Evolutionary conservation across 64 coral and sea anemone species (phyloP), one percentile per base, ranked within the genome.

Genomic region (Porites australiensis): DNA sequence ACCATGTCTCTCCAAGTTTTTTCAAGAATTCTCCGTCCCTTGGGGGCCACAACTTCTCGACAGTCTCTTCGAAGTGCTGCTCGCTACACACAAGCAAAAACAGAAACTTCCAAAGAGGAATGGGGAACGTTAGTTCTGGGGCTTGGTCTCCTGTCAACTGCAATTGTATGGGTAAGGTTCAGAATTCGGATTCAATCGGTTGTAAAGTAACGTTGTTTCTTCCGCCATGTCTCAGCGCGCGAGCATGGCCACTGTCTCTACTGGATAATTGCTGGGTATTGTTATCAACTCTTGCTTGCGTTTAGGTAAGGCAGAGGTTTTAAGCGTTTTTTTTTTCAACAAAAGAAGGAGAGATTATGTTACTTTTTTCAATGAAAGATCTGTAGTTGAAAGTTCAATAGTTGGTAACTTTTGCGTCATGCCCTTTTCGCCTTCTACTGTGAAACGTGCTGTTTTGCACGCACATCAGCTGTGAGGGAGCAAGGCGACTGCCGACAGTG

Each of bases 71-170:
- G 63, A 91, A 83, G 79, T 44, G 21, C 62, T 81, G 59, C 77
- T 44, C 59, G 77, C 48, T 77, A 87, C 21, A 87, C 58, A 8
- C 91, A 93, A 45, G 16, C 64, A 8, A 87, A 93, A 49, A 47
- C 82, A 60, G 58, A 57, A 5, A 63, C 57, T 13, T 87, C 91
- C 15, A n/a, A 58, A 11, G 91, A 93, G 4, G 91, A 93, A 79
- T 46, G 77, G 20, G 22, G 74, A 5, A 54, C 65, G 53, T 18
- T 87, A 3, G 55, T 77, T n/a, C 62, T 93, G 50, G 91, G 91
- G n/a, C 72, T 93, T 12, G 91, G 91, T 20, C 13, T 74, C 18
- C 44, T 93, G 48, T 60, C 70, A 13, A 12, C 37, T 27, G 63
- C 91, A 20, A 59, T 49, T 68, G 63, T 73, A 14, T 52, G 82